Evolutionary conservation across 2,797 vertebrate species (phyloP).

Genomic region (Sebastes iracundus): DNA sequence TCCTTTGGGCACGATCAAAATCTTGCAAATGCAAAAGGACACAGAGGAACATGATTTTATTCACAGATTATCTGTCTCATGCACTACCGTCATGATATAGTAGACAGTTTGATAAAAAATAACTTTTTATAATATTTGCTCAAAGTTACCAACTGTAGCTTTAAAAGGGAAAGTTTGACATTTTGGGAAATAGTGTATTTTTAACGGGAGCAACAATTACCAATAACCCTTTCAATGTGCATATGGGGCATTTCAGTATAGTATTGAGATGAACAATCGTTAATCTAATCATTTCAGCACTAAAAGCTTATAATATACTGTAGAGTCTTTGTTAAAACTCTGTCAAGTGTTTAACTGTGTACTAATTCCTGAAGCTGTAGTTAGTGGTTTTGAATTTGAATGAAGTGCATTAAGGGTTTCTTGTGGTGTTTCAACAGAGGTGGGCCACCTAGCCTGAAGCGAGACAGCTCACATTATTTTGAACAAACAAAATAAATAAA

Average conservation of each 20-base stretch:
- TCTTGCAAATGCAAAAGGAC: no score
- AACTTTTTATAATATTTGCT: not conserved
- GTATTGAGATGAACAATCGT: not conserved
- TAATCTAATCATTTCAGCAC: not conserved
- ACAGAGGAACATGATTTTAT: no score
- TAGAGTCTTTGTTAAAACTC: not conserved
- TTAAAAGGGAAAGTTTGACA: no score
- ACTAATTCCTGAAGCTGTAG: not conserved
- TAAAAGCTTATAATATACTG: not conserved
- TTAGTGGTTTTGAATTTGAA: conserved; percentile 7
- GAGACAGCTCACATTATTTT: not conserved
- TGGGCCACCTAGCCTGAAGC: not conserved
- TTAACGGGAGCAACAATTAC: no score
- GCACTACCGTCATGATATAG: not conserved
- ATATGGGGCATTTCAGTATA: not conserved
- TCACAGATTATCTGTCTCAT: not conserved
- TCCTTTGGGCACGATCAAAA: no score
- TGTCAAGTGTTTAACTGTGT: not conserved
- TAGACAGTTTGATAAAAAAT: not conserved
- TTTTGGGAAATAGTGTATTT: no score
- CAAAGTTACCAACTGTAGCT: not conserved
- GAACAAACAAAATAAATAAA: not conserved
- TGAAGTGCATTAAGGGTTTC: not conserved
- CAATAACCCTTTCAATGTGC: not conserved
- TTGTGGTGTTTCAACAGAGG: not conserved